A percentile compares a stretch with the other conserved stretches of the same genome.
phyloP scores from a whole-genome alignment of 2,888 invertebrate species.

The Drosophila algonquin region DNA sequence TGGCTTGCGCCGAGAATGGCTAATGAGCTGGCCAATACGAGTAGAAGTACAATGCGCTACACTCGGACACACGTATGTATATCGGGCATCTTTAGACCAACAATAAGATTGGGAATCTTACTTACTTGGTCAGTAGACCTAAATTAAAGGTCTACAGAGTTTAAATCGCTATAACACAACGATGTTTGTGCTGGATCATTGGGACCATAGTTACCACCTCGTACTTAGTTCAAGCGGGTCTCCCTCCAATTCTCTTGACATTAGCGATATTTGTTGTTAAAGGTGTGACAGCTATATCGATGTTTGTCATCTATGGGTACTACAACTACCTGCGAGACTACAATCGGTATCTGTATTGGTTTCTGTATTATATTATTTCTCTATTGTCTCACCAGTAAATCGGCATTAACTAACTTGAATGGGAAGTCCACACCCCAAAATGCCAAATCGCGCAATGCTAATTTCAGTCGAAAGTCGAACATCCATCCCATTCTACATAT shows the following conservation, averaged over 20 bases:
- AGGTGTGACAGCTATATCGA: neutral
- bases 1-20: conserved; percentile 40
- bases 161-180: neutral
- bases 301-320: neutral
- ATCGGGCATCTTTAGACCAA: too few species aligned
- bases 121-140: too few species aligned
- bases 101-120: too few species aligned
- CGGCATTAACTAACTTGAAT: conserved; percentile 33
- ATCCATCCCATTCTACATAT: conserved; percentile 16
- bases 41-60: conserved; percentile 4
- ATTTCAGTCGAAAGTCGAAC: conserved; percentile 14
- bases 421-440: conserved; percentile 19
- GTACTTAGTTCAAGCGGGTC: neutral
- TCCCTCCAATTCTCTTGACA: neutral
- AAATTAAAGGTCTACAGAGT: too few species aligned
- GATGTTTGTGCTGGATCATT: neutral
- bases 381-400: conserved; percentile 24
- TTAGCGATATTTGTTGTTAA: neutral
- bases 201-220: neutral
- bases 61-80: too few species aligned
- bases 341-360: neutral
- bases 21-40: conserved; percentile 36
- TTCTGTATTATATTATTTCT: too few species aligned
- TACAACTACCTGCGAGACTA: neutral
- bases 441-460: conserved; percentile 17